These are phyloP conservation scores for Petaurus breviceps DNA, from an alignment of 2,113 vertebrate species.

Conservation along the genomic window DNA sequence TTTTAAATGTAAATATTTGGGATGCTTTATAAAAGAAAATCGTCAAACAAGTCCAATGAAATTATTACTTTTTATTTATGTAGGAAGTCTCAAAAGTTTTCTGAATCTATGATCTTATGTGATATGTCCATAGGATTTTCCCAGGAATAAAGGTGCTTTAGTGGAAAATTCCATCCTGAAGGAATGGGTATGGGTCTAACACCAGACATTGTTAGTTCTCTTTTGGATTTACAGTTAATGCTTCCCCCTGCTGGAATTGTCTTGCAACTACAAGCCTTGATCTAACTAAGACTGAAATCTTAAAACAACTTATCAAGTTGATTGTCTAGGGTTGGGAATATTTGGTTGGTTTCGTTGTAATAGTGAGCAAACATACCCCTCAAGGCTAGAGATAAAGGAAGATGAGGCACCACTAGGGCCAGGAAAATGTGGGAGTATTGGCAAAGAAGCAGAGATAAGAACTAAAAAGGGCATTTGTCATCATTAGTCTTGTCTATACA, in stretches of 20 bases:
- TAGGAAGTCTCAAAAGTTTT: not conserved
- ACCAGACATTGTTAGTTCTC: not conserved
- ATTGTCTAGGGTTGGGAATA: not conserved
- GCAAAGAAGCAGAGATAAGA: not conserved
- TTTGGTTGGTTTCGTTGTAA: not conserved
- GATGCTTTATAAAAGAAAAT: not conserved
- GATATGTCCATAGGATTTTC: not conserved
- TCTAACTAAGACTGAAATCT: not conserved
- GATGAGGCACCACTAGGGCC: not conserved
- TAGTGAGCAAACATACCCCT: not conserved
- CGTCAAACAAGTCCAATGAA: not conserved
- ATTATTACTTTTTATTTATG: not conserved
- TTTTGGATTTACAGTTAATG: constrained; percentile 52
- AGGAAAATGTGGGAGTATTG: not conserved
- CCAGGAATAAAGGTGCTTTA: not conserved
- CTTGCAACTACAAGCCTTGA: not conserved
- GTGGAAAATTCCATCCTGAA: not conserved
- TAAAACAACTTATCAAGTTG: not conserved
- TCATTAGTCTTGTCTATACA: not conserved
- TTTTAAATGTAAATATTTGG: not conserved
- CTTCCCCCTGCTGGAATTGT: constrained; percentile 56
- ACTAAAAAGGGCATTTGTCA: not conserved
- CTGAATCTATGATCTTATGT: not conserved
- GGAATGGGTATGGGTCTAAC: fast-evolving
- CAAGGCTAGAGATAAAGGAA: constrained; percentile 1